phyloP scores from a whole-genome alignment of 2,113 vertebrate species.

The Campylomormyrus numenius region DNA sequence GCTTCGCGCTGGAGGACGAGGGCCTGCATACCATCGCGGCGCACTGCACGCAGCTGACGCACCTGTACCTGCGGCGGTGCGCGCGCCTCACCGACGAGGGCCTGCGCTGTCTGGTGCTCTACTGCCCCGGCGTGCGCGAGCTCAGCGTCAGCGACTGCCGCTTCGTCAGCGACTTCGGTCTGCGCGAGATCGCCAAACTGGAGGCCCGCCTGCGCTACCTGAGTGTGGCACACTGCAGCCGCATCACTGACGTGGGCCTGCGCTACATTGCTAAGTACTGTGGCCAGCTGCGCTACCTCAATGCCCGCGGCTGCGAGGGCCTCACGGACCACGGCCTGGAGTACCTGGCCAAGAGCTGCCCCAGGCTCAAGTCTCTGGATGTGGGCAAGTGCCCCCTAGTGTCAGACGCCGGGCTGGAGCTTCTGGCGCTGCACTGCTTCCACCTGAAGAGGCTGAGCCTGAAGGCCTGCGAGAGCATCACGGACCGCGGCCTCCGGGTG shows the following conservation, averaged over 20 bases:
- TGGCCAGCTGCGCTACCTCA: slow-evolving; percentile 92
- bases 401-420: slow-evolving; percentile 81
- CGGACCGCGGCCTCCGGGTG: slow-evolving; percentile 76
- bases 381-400: slow-evolving; percentile 94
- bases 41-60: slow-evolving; percentile 92
- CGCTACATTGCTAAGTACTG: slow-evolving; percentile 96
- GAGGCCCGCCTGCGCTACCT: slow-evolving; percentile 89
- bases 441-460: slow-evolving; percentile 80
- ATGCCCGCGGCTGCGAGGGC: slow-evolving; percentile 91
- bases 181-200: slow-evolving; percentile 89
- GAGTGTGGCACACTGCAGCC: slow-evolving; percentile 91
- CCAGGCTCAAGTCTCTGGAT: slow-evolving; percentile 87
- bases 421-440: slow-evolving; percentile 83
- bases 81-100: slow-evolving; percentile 87
- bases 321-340: slow-evolving; percentile 92
- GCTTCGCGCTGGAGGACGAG: slow-evolving; percentile 80
- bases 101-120: slow-evolving; percentile 85
- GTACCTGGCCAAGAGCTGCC: slow-evolving; percentile 89
- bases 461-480: slow-evolving; percentile 80
- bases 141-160: slow-evolving; percentile 95
- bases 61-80: slow-evolving; percentile 94
- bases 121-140: slow-evolving; percentile 81
- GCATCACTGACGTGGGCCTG: slow-evolving; percentile 90
- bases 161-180: slow-evolving; percentile 85
- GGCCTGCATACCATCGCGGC: slow-evolving; percentile 86